Conservation (phyloP, 2,113 vertebrate species). For the Delphinus delphis region DNA sequence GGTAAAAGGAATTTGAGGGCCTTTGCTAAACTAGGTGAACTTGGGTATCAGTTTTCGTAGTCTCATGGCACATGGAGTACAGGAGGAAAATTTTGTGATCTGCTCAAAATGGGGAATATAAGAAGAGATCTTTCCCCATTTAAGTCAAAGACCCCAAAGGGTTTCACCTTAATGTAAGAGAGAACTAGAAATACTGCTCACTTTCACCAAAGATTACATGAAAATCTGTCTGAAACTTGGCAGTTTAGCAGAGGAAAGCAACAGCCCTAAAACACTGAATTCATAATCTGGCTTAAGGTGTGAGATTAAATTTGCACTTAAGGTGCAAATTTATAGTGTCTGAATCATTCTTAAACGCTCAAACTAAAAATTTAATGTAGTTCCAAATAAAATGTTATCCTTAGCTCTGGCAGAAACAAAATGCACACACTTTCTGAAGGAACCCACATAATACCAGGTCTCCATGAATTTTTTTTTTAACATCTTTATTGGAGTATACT, state of each 20-base stretch:
- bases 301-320: background rate
- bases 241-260: background rate
- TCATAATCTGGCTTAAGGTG: background rate
- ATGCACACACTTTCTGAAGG: background rate
- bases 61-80: background rate
- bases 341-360: background rate
- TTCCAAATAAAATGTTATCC: background rate
- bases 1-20: background rate
- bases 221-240: background rate
- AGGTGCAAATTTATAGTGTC: background rate
- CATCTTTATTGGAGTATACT: no score
- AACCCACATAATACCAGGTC: background rate
- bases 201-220: background rate
- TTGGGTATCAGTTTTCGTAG: background rate
- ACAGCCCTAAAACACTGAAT: background rate
- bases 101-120: background rate
- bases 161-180: background rate
- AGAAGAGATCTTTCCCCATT: background rate
- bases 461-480: background rate
- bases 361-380: background rate
- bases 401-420: background rate
- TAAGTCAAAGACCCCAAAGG: background rate
- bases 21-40: background rate
- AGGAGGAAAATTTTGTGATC: background rate
- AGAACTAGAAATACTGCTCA: background rate